Evolutionary conservation across 1,140 invertebrate species (phyloP).

Genomic region (roundworm (Caenorhabditis elegans)): WBcel235 BX284603.4:7246501-7247000

Average conservation of each 20-base stretch:
- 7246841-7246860: no score
- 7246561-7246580: neutral
- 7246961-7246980: no score
- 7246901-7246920: no score
- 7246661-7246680: constrained; percentile 65
- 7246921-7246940: no score
- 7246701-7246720: constrained; percentile 56
- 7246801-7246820: neutral
- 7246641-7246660: constrained; percentile 63
- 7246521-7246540: no score
- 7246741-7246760: constrained; percentile 63
- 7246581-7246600: constrained; percentile 52
- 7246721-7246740: constrained; percentile 65
- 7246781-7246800: constrained; percentile 57
- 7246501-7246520: constrained; percentile 45
- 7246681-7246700: constrained; percentile 61
- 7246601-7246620: constrained; percentile 53
- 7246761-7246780: constrained; percentile 65
- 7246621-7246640: constrained; percentile 60
- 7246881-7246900: no score
- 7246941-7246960: no score
- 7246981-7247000: no score
- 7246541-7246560: no score
- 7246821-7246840: no score
- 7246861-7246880: no score